These are phyloP conservation scores for Chionis minor DNA, from an alignment of 2,113 vertebrate genomes.

Conservation along the genomic window DNA sequence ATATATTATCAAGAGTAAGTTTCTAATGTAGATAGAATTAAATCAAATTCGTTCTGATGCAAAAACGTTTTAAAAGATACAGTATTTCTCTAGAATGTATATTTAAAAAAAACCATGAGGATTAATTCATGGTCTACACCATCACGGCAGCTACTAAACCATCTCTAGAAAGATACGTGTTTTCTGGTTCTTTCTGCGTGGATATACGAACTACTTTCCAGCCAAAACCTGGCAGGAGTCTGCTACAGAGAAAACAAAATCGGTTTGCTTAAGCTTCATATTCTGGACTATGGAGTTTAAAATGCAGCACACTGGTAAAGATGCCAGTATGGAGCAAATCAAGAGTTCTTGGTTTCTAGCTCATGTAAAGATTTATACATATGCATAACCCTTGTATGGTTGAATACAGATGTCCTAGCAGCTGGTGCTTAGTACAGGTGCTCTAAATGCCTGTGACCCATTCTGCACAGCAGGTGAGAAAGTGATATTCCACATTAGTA, in stretches of 20 bases:
- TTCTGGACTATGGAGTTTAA: neutral
- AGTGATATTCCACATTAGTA: neutral
- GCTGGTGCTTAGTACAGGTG: neutral
- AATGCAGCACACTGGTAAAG: neutral
- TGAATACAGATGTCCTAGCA: neutral
- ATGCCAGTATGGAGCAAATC: neutral
- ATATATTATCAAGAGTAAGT: neutral
- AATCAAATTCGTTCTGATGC: neutral
- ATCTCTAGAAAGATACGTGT: neutral
- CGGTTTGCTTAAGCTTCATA: neutral
- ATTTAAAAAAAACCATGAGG: neutral
- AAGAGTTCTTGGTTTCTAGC: neutral
- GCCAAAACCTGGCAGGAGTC: neutral
- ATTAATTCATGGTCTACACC: neutral
- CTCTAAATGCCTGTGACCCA: neutral
- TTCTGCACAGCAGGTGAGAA: neutral
- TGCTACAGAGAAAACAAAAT: neutral
- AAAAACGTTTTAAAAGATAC: neutral
- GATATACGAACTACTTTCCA: neutral
- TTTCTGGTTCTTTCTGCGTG: neutral
- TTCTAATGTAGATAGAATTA: neutral
- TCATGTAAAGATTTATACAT: neutral
- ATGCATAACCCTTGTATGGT: neutral
- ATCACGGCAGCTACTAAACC: neutral
- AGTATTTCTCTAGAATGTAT: neutral